These are phyloP conservation scores for Ciconia maguari DNA, from an alignment of 2,113 vertebrate species.

Conservation along the genomic window DNA sequence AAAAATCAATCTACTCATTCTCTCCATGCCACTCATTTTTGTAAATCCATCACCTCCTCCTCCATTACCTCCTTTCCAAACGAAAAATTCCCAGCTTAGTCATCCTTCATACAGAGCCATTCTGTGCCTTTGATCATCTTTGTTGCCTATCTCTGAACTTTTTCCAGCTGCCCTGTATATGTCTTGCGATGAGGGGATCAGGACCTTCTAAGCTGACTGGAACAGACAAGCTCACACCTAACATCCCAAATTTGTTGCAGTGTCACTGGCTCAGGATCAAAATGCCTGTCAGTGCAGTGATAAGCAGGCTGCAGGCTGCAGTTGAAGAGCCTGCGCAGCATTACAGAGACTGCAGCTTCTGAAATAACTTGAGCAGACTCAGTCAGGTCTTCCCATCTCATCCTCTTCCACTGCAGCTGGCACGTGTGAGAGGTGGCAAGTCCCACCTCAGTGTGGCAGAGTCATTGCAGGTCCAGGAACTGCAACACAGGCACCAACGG, in stretches of 20 bases:
- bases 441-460: neutral
- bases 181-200: neutral
- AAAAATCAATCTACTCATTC: neutral
- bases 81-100: neutral
- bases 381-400: neutral
- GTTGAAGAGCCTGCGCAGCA: neutral
- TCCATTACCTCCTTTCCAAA: neutral
- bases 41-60: neutral
- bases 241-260: neutral
- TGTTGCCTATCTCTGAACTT: neutral
- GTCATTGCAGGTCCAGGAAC: neutral
- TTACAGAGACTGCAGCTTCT: neutral
- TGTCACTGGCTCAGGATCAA: neutral
- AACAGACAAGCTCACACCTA: neutral
- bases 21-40: neutral
- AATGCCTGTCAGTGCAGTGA: fast-evolving
- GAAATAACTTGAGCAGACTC: neutral
- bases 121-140: neutral
- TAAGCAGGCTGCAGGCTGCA: neutral
- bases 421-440: neutral
- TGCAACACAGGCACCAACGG: neutral
- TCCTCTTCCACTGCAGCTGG: neutral
- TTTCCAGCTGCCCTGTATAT: neutral
- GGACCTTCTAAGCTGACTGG: neutral
- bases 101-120: neutral